A percentile compares a stretch with the other conserved stretches of the same genome.
Evolutionary conservation across 1,140 invertebrate species (phyloP).

Genomic region (Amphibalanus amphitrite): DNA sequence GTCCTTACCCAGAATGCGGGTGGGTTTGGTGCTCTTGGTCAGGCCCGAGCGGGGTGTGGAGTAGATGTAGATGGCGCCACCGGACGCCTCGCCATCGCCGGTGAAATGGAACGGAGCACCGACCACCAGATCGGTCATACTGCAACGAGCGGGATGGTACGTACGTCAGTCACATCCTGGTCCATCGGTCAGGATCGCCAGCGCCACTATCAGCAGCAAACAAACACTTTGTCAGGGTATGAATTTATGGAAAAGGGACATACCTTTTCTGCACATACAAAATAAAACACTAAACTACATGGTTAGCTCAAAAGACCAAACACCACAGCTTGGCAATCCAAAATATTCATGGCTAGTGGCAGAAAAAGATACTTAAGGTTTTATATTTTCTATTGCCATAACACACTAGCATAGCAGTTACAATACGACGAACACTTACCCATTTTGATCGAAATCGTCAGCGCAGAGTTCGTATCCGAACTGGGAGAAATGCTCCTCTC

Average conservation of each 20-base stretch:
- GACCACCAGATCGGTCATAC: conserved; percentile 65
- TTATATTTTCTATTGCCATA: no score
- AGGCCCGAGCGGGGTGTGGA: conserved; percentile 26
- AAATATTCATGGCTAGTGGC: no score
- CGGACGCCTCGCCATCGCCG: conserved; percentile 38
- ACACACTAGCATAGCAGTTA: no score
- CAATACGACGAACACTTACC: no score
- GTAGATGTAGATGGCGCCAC: conserved; percentile 82
- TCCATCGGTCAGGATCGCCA: neutral
- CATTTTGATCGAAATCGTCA: conserved; percentile 71
- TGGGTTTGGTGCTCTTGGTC: neutral
- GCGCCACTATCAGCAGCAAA: neutral
- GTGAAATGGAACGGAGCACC: conserved; percentile 78
- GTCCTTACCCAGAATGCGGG: conserved; percentile 22
- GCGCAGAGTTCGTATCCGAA: conserved; percentile 73
- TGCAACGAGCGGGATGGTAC: no score
- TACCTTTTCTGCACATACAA: no score
- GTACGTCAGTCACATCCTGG: neutral
- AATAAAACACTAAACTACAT: no score
- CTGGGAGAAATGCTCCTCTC: conserved; percentile 71
- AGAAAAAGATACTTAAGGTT: no score
- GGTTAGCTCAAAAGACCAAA: no score
- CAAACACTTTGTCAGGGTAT: neutral
- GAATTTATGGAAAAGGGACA: no score
- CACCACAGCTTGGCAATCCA: no score